phyloP scores from a whole-genome alignment of 2,888 invertebrate species.

The Lumbricus terrestris region DNA sequence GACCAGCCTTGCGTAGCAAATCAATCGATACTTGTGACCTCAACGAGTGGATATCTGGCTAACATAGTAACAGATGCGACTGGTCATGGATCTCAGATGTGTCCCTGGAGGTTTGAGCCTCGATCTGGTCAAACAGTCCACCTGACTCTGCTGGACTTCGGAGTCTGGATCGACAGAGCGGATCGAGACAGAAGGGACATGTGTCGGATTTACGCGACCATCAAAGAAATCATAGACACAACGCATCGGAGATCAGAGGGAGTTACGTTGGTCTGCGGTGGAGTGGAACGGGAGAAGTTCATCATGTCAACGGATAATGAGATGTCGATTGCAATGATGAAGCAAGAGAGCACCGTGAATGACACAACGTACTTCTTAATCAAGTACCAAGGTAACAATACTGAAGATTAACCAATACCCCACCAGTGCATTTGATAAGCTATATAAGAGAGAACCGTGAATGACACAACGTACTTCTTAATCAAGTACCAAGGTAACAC shows the following conservation, averaged over 20 bases:
- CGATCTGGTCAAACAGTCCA: neutral
- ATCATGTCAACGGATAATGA: neutral
- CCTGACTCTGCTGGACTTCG: slow-evolving; percentile 12
- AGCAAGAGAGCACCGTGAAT: neutral
- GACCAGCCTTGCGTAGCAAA: neutral
- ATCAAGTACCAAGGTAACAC: neutral
- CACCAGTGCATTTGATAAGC: neutral
- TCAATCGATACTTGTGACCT: neutral
- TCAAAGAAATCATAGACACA: neutral
- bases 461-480: neutral
- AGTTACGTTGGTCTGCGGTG: neutral
- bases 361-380: neutral
- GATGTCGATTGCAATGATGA: neutral
- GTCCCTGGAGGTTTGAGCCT: neutral
- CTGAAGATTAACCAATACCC: neutral
- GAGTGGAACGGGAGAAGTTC: neutral
- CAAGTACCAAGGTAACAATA: neutral
- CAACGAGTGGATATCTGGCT: neutral
- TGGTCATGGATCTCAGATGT: neutral
- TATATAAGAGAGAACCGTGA: neutral
- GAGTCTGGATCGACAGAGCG: neutral
- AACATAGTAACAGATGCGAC: neutral
- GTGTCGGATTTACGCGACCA: neutral
- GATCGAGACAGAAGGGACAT: neutral
- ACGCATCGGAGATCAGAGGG: neutral